Conservation (phyloP, 2,888 invertebrate genomes). For the Leucophora obtusa region DNA sequence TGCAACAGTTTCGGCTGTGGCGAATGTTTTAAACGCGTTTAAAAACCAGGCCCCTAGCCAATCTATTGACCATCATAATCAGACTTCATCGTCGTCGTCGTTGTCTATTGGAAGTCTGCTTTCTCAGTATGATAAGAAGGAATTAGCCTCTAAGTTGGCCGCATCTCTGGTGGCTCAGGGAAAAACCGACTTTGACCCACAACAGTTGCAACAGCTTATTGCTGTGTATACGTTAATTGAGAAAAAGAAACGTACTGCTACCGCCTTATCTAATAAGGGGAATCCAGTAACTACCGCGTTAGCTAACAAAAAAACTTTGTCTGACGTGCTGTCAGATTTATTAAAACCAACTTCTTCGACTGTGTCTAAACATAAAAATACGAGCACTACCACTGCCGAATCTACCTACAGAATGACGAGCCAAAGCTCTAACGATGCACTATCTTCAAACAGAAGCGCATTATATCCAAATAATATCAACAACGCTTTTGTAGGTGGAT, state of each 20-base stretch:
- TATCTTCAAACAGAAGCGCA: background rate
- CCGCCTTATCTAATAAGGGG: slow-evolving; percentile 3
- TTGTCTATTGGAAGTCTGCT: slow-evolving; percentile 63
- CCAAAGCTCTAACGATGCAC: background rate
- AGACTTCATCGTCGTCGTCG: background rate
- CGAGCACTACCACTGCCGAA: background rate
- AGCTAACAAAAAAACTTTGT: slow-evolving; percentile 66
- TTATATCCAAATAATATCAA: slow-evolving; percentile 1
- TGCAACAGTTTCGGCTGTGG: background rate
- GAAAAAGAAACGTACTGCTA: slow-evolving; percentile 70
- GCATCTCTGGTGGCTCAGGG: slow-evolving; percentile 89
- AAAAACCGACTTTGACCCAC: slow-evolving; percentile 88
- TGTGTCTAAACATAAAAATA: background rate
- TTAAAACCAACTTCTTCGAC: slow-evolving; percentile 60
- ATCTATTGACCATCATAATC: background rate
- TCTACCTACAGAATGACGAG: background rate
- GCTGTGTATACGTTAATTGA: slow-evolving; percentile 82
- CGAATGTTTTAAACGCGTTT: background rate
- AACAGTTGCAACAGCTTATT: slow-evolving; percentile 87
- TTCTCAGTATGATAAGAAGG: slow-evolving; percentile 76
- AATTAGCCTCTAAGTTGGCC: slow-evolving; percentile 86
- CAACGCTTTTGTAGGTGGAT: slow-evolving; percentile 15
- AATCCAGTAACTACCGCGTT: slow-evolving; percentile 9
- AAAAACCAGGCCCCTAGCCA: slow-evolving; percentile 5
- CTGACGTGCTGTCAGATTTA: slow-evolving; percentile 68